Evolutionary conservation across 2,797 vertebrate genomes (phyloP), one percentile per base, ranked within the genome.

Genomic region (Gambusia yucatana): DNA sequence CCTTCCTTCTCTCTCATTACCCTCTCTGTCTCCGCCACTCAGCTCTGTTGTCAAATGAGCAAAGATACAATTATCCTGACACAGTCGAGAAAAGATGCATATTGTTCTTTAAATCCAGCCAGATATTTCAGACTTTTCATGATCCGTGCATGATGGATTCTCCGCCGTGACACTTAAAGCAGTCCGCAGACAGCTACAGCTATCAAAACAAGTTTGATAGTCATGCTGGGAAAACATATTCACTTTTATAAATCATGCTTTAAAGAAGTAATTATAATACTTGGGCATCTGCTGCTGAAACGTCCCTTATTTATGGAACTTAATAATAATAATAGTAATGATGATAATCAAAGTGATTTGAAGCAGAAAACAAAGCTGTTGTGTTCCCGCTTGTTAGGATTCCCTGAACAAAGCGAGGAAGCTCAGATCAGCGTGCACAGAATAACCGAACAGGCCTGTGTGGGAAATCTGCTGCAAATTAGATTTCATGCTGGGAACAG

Each of bases 1-100:
- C 79, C 83, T 83, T 86, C 85, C 82, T 82, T 88, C 85, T 83
- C 88, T 80, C 85, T 92, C 87, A 88, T 93, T 89, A 91, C 79
- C 41, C 81, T 84, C 75, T 80, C 79, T 75, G 30, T 80, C 84
- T 84, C 80, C 70, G n/a, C 77, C 74, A 77, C 71, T 85, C 72
- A 6, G 55, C 84, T 87, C 80, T 84, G 78, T 86, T 82, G 78
- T 83, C 86, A 88, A 84, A 87, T 86, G 81, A 81, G 74, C 77
- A 78, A 77, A 81, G 82, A 86, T 82, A 73, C 85, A 86, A 90
- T 87, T 85, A 86, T 86, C 50, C 78, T 30, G 77, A 80, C 80
- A 80, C 78, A 44, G 22, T 79, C 72, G 74, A 71, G 77, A 82
- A 87, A 14, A 75, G 61, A 75, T 79, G 80, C 75, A 70, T 73